Evolutionary conservation across 2,888 invertebrate genomes (phyloP).

Genomic region (Zele albiditarsus): DNA sequence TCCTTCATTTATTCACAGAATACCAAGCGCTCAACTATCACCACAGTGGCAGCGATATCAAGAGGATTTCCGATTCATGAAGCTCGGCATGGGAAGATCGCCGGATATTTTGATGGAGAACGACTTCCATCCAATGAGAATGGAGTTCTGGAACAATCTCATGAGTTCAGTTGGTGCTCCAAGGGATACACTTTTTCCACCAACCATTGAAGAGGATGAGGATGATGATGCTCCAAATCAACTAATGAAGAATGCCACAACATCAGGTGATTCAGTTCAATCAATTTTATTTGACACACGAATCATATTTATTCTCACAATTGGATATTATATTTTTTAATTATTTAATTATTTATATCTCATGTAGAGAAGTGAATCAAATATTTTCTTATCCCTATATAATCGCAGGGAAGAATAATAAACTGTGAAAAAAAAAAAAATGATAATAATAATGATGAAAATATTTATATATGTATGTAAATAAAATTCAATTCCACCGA

Average conservation of each 20-base stretch:
- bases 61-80: constrained; percentile 56
- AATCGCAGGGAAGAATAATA: background rate
- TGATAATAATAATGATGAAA: background rate
- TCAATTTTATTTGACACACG: background rate
- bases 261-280: background rate
- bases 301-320: background rate
- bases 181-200: constrained; percentile 43
- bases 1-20: constrained; percentile 55
- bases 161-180: constrained; percentile 52
- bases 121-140: constrained; percentile 57
- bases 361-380: background rate
- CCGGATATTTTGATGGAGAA: constrained; percentile 54
- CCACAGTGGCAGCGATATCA: constrained; percentile 63
- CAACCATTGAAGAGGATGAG: constrained; percentile 24
- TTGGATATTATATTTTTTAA: background rate
- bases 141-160: constrained; percentile 63
- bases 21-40: constrained; percentile 57
- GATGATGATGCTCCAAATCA: constrained; percentile 10
- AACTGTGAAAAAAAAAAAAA: background rate
- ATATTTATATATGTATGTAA: constrained; percentile 16
- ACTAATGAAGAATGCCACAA: background rate
- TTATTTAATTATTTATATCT: background rate
- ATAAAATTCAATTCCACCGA: constrained; percentile 6
- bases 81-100: constrained; percentile 56
- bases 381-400: background rate